A percentile compares a stretch with the other conserved stretches of the same genome.
Evolutionary conservation across 2,113 vertebrate genomes (phyloP).

Genomic region (Brachypteracias leptosomus): DNA sequence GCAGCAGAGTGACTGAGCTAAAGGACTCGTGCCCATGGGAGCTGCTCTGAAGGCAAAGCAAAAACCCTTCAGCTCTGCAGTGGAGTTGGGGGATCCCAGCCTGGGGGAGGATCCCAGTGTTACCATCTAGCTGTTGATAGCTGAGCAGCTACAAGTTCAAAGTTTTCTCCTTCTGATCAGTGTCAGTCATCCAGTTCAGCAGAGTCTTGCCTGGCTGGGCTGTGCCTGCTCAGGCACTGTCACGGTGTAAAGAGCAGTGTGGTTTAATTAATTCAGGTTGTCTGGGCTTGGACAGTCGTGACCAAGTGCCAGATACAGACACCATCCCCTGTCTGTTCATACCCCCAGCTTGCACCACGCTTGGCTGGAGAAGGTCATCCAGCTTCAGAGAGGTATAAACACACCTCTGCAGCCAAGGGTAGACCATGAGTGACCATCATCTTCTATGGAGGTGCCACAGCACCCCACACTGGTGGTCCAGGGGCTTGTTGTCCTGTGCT

Average conservation of each 20-base stretch:
- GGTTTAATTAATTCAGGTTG: background rate
- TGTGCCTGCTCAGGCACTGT: accelerated
- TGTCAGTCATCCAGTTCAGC: background rate
- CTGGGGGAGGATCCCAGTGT: background rate
- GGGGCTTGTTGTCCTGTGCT: background rate
- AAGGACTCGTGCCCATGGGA: background rate
- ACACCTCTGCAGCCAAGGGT: background rate
- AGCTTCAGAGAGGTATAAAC: background rate
- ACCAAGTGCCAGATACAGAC: background rate
- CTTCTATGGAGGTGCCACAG: background rate
- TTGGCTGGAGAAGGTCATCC: background rate
- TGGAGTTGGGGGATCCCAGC: background rate
- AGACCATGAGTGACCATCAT: accelerated
- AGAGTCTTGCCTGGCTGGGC: background rate
- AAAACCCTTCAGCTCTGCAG: background rate
- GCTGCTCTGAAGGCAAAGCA: background rate
- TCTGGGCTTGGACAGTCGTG: background rate
- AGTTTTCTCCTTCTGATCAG: background rate
- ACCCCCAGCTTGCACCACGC: background rate
- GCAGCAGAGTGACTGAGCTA: slow-evolving; percentile 18
- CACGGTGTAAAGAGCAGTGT: too few relatives aligned
- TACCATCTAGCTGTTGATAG: background rate
- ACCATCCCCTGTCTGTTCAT: background rate
- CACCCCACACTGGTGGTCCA: accelerated
- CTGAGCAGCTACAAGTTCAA: background rate